Conservation (phyloP, 2,797 vertebrate genomes). For the Enteromius radiatus region DNA sequence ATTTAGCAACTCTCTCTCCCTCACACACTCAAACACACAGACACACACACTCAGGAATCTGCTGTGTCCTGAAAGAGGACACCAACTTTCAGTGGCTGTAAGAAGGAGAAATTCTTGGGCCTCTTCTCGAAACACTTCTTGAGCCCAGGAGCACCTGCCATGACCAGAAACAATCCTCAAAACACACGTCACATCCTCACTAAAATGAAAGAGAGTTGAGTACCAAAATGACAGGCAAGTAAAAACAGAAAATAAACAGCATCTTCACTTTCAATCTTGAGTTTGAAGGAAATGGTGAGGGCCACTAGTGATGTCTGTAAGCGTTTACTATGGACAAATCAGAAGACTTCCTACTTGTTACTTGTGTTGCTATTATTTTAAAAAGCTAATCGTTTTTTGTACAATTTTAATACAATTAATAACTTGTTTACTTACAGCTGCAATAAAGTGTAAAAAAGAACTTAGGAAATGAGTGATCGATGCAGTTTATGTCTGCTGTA, state of each 20-base stretch:
- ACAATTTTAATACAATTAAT: neutral
- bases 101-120: constrained; percentile 52
- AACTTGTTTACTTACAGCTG: neutral
- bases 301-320: neutral
- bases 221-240: neutral
- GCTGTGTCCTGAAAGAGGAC: constrained; percentile 66
- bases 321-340: neutral
- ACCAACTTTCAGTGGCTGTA: constrained; percentile 45
- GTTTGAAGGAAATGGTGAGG: neutral
- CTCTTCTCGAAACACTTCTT: constrained; percentile 50
- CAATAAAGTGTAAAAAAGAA: neutral
- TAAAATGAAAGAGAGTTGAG: neutral
- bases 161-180: constrained; percentile 32
- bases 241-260: neutral
- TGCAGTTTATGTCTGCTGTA: neutral
- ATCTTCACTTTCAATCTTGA: neutral
- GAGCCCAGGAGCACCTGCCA: constrained; percentile 21
- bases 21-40: constrained; percentile 18
- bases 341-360: neutral
- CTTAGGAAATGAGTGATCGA: neutral
- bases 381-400: too few species aligned
- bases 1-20: constrained; percentile 43
- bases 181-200: constrained; percentile 8
- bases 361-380: neutral
- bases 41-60: constrained; percentile 56